These are phyloP conservation scores for Osmerus mordax DNA, from an alignment of 2,113 vertebrate species.

Conservation along the genomic window DNA sequence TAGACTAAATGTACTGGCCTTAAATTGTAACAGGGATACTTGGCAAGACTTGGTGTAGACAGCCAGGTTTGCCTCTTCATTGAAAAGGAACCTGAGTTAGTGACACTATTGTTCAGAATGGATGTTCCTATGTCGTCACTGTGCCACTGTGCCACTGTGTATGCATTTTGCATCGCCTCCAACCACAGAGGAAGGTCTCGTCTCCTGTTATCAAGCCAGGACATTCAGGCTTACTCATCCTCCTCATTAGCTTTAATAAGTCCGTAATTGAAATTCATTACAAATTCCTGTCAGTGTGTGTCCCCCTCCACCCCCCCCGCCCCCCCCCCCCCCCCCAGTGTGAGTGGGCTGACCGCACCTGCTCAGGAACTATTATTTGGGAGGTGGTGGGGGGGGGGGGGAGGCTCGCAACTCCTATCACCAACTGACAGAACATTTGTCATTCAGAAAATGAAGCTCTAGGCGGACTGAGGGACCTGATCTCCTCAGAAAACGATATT, in stretches of 20 bases:
- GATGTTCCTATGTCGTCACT: not conserved
- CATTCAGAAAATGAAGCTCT: slow-evolving; percentile 91
- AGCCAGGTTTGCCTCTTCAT: no score
- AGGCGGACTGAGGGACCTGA: slow-evolving; percentile 61
- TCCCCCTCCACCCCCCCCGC: slow-evolving; percentile 80
- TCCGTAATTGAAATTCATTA: slow-evolving; percentile 97
- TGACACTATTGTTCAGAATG: no score
- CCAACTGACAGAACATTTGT: slow-evolving; percentile 92
- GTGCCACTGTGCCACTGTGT: not conserved
- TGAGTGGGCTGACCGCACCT: slow-evolving; percentile 85
- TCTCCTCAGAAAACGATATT: slow-evolving; percentile 30
- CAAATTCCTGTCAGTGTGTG: slow-evolving; percentile 89
- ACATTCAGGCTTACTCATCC: slow-evolving; percentile 84
- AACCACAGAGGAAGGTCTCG: slow-evolving; percentile 30
- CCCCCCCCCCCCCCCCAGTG: slow-evolving; percentile 71
- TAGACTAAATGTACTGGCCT: not conserved
- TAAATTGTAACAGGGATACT: not conserved
- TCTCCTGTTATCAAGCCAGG: slow-evolving; percentile 58
- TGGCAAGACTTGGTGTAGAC: no score
- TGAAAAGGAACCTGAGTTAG: no score
- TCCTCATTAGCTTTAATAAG: slow-evolving; percentile 93
- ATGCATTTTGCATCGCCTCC: slow-evolving; percentile 22
- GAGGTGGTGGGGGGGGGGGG: slow-evolving; percentile 4
- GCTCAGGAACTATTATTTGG: slow-evolving; percentile 86
- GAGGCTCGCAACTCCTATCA: slow-evolving; percentile 59